Conservation (phyloP, 2,113 vertebrate genomes). For the Neolamprologus variostigma region DNA sequence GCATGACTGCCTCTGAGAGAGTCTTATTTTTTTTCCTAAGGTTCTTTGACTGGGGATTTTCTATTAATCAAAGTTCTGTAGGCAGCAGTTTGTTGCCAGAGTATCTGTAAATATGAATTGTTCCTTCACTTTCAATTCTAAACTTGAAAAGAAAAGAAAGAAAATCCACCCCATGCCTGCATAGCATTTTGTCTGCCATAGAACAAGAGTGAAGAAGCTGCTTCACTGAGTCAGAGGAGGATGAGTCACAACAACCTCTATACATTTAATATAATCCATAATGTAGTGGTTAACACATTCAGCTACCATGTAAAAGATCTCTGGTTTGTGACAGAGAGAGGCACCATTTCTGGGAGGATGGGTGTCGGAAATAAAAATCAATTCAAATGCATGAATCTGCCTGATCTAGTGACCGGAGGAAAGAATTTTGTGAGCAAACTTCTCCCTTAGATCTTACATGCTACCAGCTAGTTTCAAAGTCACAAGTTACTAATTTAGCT, state of each 20-base stretch:
- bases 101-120: background rate
- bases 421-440: background rate
- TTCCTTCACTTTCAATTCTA: background rate
- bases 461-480: background rate
- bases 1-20: background rate
- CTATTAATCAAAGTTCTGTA: conserved; percentile 6
- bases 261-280: background rate
- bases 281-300: background rate
- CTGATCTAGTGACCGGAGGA: background rate
- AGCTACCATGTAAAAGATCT: background rate
- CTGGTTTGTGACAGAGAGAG: background rate
- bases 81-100: background rate
- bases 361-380: background rate
- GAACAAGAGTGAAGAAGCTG: background rate
- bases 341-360: background rate
- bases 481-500: background rate
- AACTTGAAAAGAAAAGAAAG: background rate
- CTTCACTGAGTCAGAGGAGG: background rate
- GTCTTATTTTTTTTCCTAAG: background rate
- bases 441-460: background rate
- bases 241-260: background rate
- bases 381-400: background rate
- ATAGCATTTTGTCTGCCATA: background rate
- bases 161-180: background rate
- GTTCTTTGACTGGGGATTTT: background rate